Conservation (phyloP, 2,888 invertebrate genomes). For the Andricus curvator region DNA sequence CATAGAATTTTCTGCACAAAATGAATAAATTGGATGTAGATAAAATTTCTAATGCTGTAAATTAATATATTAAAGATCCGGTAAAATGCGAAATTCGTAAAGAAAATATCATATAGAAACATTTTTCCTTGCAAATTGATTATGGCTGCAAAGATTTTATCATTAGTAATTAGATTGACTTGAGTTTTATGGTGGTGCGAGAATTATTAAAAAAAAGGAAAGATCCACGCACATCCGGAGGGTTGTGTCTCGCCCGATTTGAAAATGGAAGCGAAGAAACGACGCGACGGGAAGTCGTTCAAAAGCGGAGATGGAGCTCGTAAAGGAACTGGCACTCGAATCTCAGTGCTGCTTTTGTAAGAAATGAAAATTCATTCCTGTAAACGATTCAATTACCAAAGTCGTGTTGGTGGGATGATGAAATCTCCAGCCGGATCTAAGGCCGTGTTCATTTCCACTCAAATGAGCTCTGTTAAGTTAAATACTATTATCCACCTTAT, state of each 20-base stretch:
- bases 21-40: too few relatives aligned
- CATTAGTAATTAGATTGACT: slow-evolving; percentile 15
- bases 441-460: slow-evolving; percentile 46
- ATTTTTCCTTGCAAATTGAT: neutral
- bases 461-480: slow-evolving; percentile 44
- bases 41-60: too few relatives aligned
- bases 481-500: slow-evolving; percentile 43
- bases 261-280: slow-evolving; percentile 53
- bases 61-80: too few relatives aligned
- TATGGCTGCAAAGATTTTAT: neutral
- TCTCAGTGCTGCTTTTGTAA: slow-evolving; percentile 47
- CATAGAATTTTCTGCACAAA: too few relatives aligned
- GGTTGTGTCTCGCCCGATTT: slow-evolving; percentile 53
- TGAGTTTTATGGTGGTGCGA: slow-evolving; percentile 10
- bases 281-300: slow-evolving; percentile 61
- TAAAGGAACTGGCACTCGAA: slow-evolving; percentile 52
- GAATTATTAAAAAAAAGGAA: slow-evolving; percentile 39
- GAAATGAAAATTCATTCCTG: slow-evolving; percentile 55
- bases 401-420: slow-evolving; percentile 44
- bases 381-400: slow-evolving; percentile 58
- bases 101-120: neutral
- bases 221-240: slow-evolving; percentile 57
- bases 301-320: slow-evolving; percentile 63
- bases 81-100: neutral
- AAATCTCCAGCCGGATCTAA: slow-evolving; percentile 48